phyloP scores from a whole-genome alignment of 2,113 vertebrate species.

The Malurus alboscapulatus region DNA sequence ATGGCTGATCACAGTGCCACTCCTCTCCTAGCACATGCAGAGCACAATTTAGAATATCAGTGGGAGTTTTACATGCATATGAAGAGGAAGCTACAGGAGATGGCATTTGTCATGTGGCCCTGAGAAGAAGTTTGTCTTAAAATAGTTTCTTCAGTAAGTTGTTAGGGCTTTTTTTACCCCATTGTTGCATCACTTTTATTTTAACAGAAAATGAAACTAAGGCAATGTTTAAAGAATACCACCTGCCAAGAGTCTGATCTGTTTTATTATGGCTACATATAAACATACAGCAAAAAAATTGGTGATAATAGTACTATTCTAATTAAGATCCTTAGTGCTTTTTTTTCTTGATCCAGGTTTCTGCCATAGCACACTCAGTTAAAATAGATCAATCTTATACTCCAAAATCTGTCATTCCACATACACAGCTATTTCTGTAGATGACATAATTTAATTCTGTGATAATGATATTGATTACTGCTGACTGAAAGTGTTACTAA shows the following conservation, averaged over 20 bases:
- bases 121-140: slow-evolving; percentile 3
- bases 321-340: not conserved
- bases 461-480: not conserved
- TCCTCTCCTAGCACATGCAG: not conserved
- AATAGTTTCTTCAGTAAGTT: not conserved
- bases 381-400: not conserved
- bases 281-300: not conserved
- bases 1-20: not conserved
- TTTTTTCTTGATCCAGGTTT: not conserved
- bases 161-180: not conserved
- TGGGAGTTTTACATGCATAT: not conserved
- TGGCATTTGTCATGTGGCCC: not conserved
- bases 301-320: not conserved
- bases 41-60: not conserved
- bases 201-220: not conserved
- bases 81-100: not conserved
- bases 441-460: not conserved
- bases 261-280: not conserved
- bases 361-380: not conserved
- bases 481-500: not conserved
- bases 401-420: not conserved
- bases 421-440: not conserved
- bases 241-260: not conserved
- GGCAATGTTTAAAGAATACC: not conserved
- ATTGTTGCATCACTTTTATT: not conserved